Percentiles rank a stretch among this genome's conserved stretches.
Conservation (phyloP, 2,888 invertebrate species). For the Polietes domitor region DNA sequence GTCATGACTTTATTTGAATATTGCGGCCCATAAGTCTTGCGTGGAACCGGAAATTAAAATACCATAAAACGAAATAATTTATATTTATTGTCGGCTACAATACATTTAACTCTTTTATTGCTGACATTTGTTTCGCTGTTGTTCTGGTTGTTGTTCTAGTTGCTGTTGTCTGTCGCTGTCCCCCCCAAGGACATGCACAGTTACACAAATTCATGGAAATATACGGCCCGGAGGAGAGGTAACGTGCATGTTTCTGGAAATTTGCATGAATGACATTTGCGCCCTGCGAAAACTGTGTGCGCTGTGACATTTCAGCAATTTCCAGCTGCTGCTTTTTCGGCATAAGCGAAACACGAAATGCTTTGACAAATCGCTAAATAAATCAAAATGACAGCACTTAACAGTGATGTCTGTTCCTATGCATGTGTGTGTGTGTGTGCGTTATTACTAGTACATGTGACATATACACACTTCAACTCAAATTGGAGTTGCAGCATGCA, state of each 20-base stretch:
- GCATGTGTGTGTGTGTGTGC: constrained; percentile 1
- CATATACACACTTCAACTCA: background rate
- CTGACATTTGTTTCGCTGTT: constrained; percentile 15
- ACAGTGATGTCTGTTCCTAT: constrained; percentile 66
- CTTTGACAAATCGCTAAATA: constrained; percentile 57
- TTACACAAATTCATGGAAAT: too few relatives aligned
- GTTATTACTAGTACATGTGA: background rate
- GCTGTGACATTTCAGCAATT: background rate
- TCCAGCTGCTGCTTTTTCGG: background rate
- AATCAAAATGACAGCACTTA: constrained; percentile 54
- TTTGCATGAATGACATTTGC: constrained; percentile 5
- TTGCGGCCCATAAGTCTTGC: constrained; percentile 8
- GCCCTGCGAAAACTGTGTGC: constrained; percentile 1
- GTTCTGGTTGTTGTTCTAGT: background rate
- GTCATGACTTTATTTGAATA: constrained; percentile 15
- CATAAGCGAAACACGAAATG: background rate
- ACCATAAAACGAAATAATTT: constrained; percentile 35
- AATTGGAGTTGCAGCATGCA: background rate
- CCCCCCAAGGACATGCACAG: too few relatives aligned
- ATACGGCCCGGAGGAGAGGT: background rate
- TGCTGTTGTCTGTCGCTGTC: background rate
- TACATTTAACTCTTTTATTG: constrained; percentile 48
- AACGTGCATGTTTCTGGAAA: background rate
- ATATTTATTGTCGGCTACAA: constrained; percentile 32
- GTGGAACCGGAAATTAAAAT: constrained; percentile 36